Percentiles rank a stretch among this genome's conserved stretches.
These are phyloP conservation scores for Coelopa pilipes DNA, from an alignment of 2,888 invertebrate species.

Conservation along the genomic window DNA sequence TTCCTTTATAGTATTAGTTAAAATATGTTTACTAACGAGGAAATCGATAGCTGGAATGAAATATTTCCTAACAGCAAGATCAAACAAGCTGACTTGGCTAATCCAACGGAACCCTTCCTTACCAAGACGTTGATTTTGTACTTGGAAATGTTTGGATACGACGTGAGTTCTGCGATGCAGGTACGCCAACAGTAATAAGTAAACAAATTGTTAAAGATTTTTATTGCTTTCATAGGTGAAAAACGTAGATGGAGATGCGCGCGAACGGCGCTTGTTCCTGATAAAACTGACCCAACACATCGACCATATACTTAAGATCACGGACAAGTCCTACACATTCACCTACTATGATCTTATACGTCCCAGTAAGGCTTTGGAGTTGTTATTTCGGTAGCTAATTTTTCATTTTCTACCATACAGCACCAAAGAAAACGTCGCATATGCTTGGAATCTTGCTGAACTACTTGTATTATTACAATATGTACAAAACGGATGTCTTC, in stretches of 20 bases:
- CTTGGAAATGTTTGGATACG: slow-evolving; percentile 57
- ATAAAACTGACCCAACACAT: slow-evolving; percentile 55
- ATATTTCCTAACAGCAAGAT: slow-evolving; percentile 58
- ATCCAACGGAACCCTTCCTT: slow-evolving; percentile 56
- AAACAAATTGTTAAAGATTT: slow-evolving; percentile 25
- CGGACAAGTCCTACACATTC: slow-evolving; percentile 57
- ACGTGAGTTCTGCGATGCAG: slow-evolving; percentile 51
- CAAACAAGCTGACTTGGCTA: slow-evolving; percentile 50
- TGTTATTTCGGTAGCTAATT: no score
- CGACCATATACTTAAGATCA: slow-evolving; percentile 59
- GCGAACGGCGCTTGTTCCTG: slow-evolving; percentile 55
- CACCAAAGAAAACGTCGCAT: slow-evolving; percentile 57
- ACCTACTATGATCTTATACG: slow-evolving; percentile 56
- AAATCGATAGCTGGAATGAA: slow-evolving; percentile 54
- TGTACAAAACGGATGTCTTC: slow-evolving; percentile 57
- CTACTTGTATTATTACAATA: slow-evolving; percentile 59
- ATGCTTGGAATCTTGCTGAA: slow-evolving; percentile 58
- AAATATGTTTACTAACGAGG: slow-evolving; percentile 48
- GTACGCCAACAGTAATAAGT: slow-evolving; percentile 14
- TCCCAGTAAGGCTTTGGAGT: slow-evolving; percentile 52
- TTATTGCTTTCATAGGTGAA: not conserved
- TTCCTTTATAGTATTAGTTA: not conserved
- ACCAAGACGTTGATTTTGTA: slow-evolving; percentile 55
- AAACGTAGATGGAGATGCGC: slow-evolving; percentile 46
- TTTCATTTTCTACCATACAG: slow-evolving; percentile 43